phyloP scores from a whole-genome alignment of 2,888 invertebrate genomes.

The Dynastes hyllus region DNA sequence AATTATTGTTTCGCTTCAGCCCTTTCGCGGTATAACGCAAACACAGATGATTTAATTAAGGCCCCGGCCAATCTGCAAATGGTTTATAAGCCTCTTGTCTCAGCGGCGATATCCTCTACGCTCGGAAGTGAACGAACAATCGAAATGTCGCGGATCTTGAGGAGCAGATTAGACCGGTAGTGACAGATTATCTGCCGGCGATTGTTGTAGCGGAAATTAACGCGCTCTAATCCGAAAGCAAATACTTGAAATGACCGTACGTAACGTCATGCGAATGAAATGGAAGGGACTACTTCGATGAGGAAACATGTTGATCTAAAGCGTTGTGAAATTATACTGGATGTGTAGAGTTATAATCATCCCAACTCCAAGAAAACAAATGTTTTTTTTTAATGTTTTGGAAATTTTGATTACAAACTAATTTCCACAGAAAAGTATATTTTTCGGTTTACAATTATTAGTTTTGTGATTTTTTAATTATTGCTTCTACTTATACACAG shows the following conservation, averaged over 20 bases:
- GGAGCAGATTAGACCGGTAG: conserved; percentile 15
- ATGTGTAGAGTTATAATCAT: too few relatives aligned
- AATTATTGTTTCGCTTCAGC: conserved; percentile 49
- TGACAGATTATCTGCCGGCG: conserved; percentile 32
- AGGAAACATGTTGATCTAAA: too few relatives aligned
- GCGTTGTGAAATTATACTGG: too few relatives aligned
- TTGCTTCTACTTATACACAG: too few relatives aligned
- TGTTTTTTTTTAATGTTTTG: too few relatives aligned
- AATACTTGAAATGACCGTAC: conserved; percentile 13
- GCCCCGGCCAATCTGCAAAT: conserved; percentile 51
- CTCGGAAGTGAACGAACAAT: conserved; percentile 16
- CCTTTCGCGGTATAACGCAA: conserved; percentile 42
- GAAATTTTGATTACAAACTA: too few relatives aligned
- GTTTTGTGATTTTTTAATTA: too few relatives aligned
- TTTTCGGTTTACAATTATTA: too few relatives aligned
- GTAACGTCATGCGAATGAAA: neutral
- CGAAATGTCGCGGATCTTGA: conserved; percentile 14
- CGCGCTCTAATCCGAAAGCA: conserved; percentile 1
- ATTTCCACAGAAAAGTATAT: too few relatives aligned
- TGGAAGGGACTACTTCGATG: neutral
- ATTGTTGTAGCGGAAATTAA: conserved; percentile 21
- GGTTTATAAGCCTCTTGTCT: conserved; percentile 45
- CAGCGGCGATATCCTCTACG: neutral
- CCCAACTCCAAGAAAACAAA: too few relatives aligned
- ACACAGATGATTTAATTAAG: conserved; percentile 53